Percentiles rank a stretch among this genome's conserved stretches.
These are phyloP conservation scores for Cotesia congregata DNA, from an alignment of 2,888 invertebrate species.

Conservation along the genomic window DNA sequence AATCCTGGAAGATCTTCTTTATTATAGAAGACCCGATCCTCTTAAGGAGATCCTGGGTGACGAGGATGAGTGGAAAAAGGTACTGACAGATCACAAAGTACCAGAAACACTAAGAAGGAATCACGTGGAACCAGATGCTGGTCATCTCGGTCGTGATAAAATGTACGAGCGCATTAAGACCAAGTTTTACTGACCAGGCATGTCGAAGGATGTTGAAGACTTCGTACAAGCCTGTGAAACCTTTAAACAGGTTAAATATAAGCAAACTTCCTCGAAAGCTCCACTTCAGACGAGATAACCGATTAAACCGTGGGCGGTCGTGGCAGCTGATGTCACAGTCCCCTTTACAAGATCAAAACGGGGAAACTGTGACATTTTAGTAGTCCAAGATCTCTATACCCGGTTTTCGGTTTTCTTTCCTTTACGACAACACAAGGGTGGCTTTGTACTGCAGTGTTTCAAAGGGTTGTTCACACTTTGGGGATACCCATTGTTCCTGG, in stretches of 20 bases:
- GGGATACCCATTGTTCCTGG: too few species aligned
- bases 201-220: background rate
- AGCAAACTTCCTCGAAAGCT: too few species aligned
- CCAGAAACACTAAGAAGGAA: background rate
- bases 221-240: background rate
- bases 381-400: too few species aligned
- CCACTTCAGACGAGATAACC: too few species aligned
- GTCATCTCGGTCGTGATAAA: background rate
- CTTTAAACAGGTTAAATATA: background rate
- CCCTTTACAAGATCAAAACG: too few species aligned
- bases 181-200: background rate
- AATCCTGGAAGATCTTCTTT: background rate
- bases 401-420: too few species aligned
- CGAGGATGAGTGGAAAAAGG: background rate
- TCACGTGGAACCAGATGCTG: background rate
- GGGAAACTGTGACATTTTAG: too few species aligned
- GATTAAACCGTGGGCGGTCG: too few species aligned
- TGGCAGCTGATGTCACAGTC: too few species aligned
- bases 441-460: too few species aligned
- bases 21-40: background rate
- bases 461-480: too few species aligned
- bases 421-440: too few species aligned
- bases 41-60: background rate
- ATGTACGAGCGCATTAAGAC: background rate
- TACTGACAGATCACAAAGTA: background rate